Base-by-base conservation (phyloP, 2,113 vertebrate genomes). In the Notechis scutatus region DNA sequence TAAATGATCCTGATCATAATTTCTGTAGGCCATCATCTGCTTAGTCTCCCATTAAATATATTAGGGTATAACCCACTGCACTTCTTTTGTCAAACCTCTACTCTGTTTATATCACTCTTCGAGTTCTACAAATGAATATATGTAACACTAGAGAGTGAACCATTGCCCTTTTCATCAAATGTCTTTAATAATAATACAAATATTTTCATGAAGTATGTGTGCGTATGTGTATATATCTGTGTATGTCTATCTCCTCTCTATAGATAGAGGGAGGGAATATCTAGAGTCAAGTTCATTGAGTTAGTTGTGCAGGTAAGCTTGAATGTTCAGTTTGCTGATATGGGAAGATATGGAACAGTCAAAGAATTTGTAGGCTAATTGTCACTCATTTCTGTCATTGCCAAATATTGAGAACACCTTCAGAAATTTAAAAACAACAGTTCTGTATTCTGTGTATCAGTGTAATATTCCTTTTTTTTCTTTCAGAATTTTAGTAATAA, bases 381-480 rank as follows among this genome's bases (percentile, higher is more conserved):
- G 20, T 87, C 45, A n/a, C n/a, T 24, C n/a, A 29, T n/a, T 7
- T 52, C 12, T 10, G 9, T 50, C 5, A 74, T 61, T 52, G 34
- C 15, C 56, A 89, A 24, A 69, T 12, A 89, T 57, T 55, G 87
- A 26, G 3, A 11, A 15, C 3, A 90, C 52, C 92, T 93, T 93
- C 15, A 93, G 94, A 93, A 42, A 74, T 1, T 93, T 89, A 92
- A 64, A 94, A 90, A 59, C 0, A 64, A 12, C 47, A 15, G 6
- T 90, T 94, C 94, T 94, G 94, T 94, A 90, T 8, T 94, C 52
- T 90, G 18, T 92, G 55, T 3, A 12, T 88, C 85, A 90, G 21
- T 92, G 89, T 94, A 93, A 94, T 86, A 42, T 12, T 42, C 34
- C 42, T 0, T 54, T 86, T 56, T 85, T 45, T 85, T 90, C 29